A percentile compares a stretch with the other conserved stretches of the same genome.
These are phyloP conservation scores for Aromia moschata DNA, from an alignment of 2,888 invertebrate species.

Conservation along the genomic window DNA sequence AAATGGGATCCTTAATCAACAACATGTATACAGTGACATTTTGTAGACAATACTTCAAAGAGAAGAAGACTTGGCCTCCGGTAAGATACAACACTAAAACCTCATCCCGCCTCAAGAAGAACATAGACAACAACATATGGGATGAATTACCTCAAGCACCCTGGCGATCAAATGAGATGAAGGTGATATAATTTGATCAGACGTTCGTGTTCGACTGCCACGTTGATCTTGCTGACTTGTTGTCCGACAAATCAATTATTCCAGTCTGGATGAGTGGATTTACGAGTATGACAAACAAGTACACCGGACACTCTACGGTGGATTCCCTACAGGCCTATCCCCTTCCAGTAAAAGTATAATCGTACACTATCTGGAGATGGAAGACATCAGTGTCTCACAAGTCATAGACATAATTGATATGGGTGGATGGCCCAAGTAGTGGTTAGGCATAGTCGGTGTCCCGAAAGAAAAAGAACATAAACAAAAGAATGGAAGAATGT, in stretches of 20 bases:
- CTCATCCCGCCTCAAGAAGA: background rate
- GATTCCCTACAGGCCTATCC: background rate
- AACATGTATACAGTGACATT: background rate
- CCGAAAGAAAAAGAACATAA: slow-evolving; percentile 5
- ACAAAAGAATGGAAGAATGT: background rate
- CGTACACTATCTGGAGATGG: background rate
- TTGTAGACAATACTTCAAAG: background rate
- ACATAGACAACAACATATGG: background rate
- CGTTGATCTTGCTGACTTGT: background rate
- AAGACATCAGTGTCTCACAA: background rate
- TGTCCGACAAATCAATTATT: background rate
- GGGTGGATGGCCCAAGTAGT: background rate
- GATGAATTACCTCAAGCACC: background rate
- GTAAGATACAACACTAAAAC: background rate
- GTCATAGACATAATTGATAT: background rate
- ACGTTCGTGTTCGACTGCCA: background rate
- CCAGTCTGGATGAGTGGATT: background rate
- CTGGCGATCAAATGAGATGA: background rate
- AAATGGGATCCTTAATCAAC: background rate
- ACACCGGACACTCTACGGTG: background rate
- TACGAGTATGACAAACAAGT: background rate
- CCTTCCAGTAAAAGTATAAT: background rate
- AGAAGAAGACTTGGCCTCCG: no score
- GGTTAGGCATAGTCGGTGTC: background rate
- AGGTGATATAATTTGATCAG: background rate